Base-by-base conservation (phyloP, 2,888 invertebrate species). In the Drosophila koepferae region DNA sequence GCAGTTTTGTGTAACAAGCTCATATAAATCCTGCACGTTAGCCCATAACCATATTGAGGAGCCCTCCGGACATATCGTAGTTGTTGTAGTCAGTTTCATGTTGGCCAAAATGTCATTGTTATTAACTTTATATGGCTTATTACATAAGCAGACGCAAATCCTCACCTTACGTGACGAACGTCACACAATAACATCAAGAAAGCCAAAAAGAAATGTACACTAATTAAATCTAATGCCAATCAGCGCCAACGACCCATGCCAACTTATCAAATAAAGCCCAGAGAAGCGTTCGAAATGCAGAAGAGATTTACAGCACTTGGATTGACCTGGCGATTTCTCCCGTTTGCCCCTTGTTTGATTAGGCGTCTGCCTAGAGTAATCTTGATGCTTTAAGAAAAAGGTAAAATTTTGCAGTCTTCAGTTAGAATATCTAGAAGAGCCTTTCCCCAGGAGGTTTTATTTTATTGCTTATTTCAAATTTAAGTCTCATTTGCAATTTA, bases 121-220 rank as follows among this genome's bases (percentile, higher is more conserved):
- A 86, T 86, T 86, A 89, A 86, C 88, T 86, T 87, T 86, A 87
- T 86, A 86, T 87, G 90, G 85, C 85, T 86, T 86, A 86, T 86
- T 89, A 80, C 82, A 89, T 86, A 86, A 86, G 90, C 88, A 78
- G 72, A 72, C 80, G 65, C 65, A 86, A 86, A 85, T 85, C 90
- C 85, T 46, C 68, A 66, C 80, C 77, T 64, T 63, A 89, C 86
- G 90, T 86, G 90, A 84, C 85, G 74, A 72, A 78, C 68, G 65
- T 72, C 70, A 51, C 61, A 28, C 14, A 55, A 40, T 41, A 34
- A n/a, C 38, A 53, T 7, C 18, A 46, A 41, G 41, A 28, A 49
- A 40, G 18, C 20, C 46, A 28, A 46, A 36, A 23, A 23, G 23
- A 38, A 46, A 38, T 34, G 67, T 53, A 41, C 76, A 76, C 84